A percentile compares a stretch with the other conserved stretches of the same genome.
Conservation (phyloP, 2,113 vertebrate species). For the Etheostoma cragini region DNA sequence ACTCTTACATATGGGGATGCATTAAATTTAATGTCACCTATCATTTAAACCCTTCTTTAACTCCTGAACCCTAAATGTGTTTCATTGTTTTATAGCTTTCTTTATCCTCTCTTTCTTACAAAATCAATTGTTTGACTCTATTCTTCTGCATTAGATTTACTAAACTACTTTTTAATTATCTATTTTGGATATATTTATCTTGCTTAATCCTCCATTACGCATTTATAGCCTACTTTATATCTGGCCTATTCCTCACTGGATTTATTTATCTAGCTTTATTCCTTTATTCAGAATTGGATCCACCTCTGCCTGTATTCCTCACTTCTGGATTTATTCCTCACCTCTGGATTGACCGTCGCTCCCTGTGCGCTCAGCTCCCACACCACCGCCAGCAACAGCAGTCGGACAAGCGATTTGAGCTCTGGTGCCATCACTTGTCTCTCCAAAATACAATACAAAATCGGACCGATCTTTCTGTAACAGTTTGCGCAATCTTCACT, state of each 20-base stretch:
- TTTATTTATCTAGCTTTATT: not conserved
- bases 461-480: not conserved
- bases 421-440: constrained; percentile 68
- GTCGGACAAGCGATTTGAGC: constrained; percentile 55
- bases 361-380: constrained; percentile 71
- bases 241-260: not conserved
- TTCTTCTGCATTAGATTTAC: not conserved
- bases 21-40: not conserved
- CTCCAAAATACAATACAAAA: constrained; percentile 10
- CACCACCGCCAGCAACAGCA: constrained; percentile 74
- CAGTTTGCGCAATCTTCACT: constrained; percentile 17
- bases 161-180: not conserved
- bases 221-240: not conserved
- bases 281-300: no score
- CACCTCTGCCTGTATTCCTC: not conserved
- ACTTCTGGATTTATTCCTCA: constrained; percentile 38
- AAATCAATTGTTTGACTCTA: not conserved
- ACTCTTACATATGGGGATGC: not conserved
- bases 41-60: not conserved
- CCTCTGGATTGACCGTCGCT: constrained; percentile 79
- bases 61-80: not conserved
- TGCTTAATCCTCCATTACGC: not conserved
- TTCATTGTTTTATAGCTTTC: not conserved
- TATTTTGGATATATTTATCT: not conserved
- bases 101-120: not conserved